A percentile compares a stretch with the other conserved stretches of the same genome.
Evolutionary conservation across 2,888 invertebrate genomes (phyloP).

Genomic region (Drosophila bunnanda): DNA sequence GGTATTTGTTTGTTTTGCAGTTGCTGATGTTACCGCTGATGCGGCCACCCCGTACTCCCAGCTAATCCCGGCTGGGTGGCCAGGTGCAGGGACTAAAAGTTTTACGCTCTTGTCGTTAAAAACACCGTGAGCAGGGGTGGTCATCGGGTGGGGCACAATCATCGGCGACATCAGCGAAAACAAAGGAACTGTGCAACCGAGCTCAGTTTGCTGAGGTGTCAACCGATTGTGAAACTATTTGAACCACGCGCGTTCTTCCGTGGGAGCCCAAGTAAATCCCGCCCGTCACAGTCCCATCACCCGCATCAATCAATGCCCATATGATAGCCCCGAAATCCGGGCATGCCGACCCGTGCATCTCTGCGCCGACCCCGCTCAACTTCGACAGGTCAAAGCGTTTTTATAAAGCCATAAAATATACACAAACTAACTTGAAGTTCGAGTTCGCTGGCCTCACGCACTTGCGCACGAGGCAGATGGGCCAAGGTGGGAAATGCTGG

Average conservation of each 20-base stretch:
- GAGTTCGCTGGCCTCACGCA: constrained; percentile 17
- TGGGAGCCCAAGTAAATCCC: neutral
- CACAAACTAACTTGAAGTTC: constrained; percentile 47
- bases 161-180: constrained; percentile 20
- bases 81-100: constrained; percentile 47
- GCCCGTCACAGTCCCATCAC: constrained; percentile 2
- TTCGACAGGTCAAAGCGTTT: constrained; percentile 62
- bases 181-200: constrained; percentile 48
- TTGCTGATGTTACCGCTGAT: constrained; percentile 50
- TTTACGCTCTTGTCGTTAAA: constrained; percentile 54
- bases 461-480: constrained; percentile 54
- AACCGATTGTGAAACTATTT: constrained; percentile 67
- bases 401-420: constrained; percentile 78
- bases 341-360: constrained; percentile 49
- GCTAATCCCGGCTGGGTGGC: constrained; percentile 5
- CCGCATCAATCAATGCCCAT: constrained; percentile 68
- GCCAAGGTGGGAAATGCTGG: neutral
- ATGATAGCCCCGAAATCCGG: constrained; percentile 60
- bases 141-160: neutral
- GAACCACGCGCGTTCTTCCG: constrained; percentile 32
- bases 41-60: constrained; percentile 8
- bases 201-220: constrained; percentile 62
- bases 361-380: constrained; percentile 59
- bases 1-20: constrained; percentile 65
- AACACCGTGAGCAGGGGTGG: constrained; percentile 25